Base-by-base conservation (phyloP, 2,888 invertebrate species). In the Pristionchus fissidentatus region DNA sequence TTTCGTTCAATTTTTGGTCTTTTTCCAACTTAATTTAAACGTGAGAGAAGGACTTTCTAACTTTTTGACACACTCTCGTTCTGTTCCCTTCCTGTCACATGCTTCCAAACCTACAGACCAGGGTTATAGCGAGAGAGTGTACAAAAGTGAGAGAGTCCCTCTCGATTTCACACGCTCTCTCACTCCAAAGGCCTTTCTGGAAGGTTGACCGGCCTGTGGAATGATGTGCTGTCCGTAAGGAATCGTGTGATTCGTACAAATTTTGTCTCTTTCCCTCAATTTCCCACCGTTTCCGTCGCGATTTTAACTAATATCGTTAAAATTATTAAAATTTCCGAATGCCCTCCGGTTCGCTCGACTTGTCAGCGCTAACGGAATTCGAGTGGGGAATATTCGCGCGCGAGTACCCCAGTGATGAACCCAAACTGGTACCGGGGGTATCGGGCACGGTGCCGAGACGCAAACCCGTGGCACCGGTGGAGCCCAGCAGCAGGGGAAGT, bases 381-480 rank as follows among this genome's bases (percentile, higher is more conserved):
- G 77, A 77, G n/a, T 77, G 77, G 77, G 77, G 22, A 26, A 35
- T 77, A 26, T 77, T 77, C 32, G 29, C 77, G 22, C 38, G 77
- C 13, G 77, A 77, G n/a, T 73, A 73, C 32, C 73, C 43, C 13
- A n/a, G n/a, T n/a, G 73, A 73, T 43, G 73, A 73, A 22, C n/a
- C 73, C 19, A 15, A 19, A n/a, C n/a, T 73, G 41, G n/a, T 41
- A 5, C 73, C 73, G 26, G 15, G 41, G 1, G 22, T 5, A 70
- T 35, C 70, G 4, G 49, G 5, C 29, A 7, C 70, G 22, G 26
- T 26, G 26, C 22, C 43, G 29, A 3, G n/a, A 3, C 10, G 10
- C 35, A 62, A 29, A 32, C 62, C 62, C 62, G 62, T 62, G 32
- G 62, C 62, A 62, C 62, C 62, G 35, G 62, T 62, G 15, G 29